A percentile compares a stretch with the other conserved stretches of the same genome.
Conservation (phyloP, 2,113 vertebrate genomes). For the Riparia riparia region DNA sequence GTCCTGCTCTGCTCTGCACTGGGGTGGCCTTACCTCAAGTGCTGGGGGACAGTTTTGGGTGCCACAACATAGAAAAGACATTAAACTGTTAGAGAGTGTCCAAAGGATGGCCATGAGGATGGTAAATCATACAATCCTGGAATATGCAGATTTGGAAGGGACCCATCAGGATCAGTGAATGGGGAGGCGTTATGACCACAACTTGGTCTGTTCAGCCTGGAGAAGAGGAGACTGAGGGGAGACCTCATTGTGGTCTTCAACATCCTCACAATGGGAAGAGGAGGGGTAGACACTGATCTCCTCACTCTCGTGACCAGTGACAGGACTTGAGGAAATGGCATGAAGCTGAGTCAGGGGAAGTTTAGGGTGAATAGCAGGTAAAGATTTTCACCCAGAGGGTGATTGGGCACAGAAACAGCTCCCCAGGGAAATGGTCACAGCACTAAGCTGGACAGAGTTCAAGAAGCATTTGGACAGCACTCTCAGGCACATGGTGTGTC, state of each 20-base stretch:
- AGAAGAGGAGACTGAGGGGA: background rate
- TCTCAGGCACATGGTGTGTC: background rate
- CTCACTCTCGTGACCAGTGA: background rate
- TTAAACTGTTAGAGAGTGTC: background rate
- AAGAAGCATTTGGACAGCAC: background rate
- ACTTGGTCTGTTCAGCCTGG: background rate
- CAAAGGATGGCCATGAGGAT: background rate
- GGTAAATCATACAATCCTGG: background rate
- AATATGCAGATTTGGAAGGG: background rate
- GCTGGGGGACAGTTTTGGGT: background rate
- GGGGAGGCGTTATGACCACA: background rate
- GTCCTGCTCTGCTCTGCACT: background rate
- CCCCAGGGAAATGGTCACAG: no score
- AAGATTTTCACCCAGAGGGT: background rate
- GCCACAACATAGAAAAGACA: background rate
- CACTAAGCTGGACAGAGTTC: background rate
- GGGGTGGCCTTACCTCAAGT: fast-evolving
- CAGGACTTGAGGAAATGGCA: background rate
- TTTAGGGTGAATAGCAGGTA: background rate
- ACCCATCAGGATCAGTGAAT: background rate
- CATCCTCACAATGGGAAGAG: background rate
- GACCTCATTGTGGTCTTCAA: background rate
- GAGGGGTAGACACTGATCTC: background rate
- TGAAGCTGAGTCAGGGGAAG: background rate
- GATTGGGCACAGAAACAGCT: fast-evolving